A percentile compares a stretch with the other conserved stretches of the same genome.
phyloP scores from a whole-genome alignment of 1,140 invertebrate genomes.

The Drosophila pseudoobscura region DNA sequence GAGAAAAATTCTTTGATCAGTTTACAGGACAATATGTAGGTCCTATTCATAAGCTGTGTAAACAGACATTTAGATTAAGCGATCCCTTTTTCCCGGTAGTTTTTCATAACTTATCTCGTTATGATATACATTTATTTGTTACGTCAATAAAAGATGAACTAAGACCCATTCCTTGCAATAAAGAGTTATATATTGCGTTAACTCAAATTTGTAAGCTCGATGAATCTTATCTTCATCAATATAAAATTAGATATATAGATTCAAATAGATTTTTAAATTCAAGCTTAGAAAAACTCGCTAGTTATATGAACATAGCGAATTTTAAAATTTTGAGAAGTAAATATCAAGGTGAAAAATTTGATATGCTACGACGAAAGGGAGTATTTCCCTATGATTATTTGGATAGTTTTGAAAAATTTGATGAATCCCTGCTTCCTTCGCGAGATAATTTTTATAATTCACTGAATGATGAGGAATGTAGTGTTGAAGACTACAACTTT shows the following conservation, averaged over 20 bases:
- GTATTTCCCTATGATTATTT: not conserved
- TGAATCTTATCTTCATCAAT: not conserved
- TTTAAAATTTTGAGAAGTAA: no score
- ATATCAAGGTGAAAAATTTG: no score
- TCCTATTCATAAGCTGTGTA: not conserved
- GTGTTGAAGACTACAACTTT: not conserved
- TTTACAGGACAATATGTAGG: not conserved
- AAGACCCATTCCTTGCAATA: no score
- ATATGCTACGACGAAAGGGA: not conserved
- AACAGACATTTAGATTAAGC: not conserved
- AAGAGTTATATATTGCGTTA: no score
- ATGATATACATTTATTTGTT: constrained; percentile 9
- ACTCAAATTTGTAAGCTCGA: no score
- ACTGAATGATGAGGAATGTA: not conserved
- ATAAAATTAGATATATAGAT: not conserved
- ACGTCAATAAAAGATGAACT: not conserved
- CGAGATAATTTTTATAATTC: not conserved
- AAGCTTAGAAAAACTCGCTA: constrained; percentile 2
- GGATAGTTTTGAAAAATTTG: no score
- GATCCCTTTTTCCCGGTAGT: not conserved
- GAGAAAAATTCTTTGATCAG: not conserved
- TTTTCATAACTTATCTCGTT: not conserved
- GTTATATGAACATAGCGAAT: not conserved
- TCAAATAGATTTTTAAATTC: constrained; percentile 5
- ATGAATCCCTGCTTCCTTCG: no score